Base-by-base conservation (phyloP, 2,888 invertebrate genomes). In the Auanema freiburgensis region DNA sequence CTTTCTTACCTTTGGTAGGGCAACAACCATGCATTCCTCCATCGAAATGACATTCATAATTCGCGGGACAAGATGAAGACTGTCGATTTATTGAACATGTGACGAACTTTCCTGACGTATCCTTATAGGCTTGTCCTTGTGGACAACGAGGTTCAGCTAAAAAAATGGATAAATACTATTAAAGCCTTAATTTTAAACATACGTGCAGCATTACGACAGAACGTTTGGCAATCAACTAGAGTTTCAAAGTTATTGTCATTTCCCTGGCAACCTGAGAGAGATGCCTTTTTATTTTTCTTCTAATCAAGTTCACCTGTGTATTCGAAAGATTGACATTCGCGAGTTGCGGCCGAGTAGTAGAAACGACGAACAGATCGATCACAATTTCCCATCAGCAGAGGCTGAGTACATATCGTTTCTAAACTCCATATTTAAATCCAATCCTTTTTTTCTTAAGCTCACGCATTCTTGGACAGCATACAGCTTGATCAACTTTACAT, bases 181-280 rank as follows among this genome's bases (percentile, higher is more conserved):
- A 5, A 8, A 33, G 8, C 33, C 4, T 3, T 33, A 33, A 8
- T 33, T 33, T n/a, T 11, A 40, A 44, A 66, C 75, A 56, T 33
- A 77, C 77, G 75, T 24, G 75, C 70, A 11, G 77, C 74, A 63
- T 76, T 78, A 16, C 76, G 58, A 56, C 79, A 79, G 65, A 72
- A 78, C 0, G 72, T 78, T 52, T 74, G 76, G 54, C 79, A 79
- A 46, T 74, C 76, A 23, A 78, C 67, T 1, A 72, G 71, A 1
- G 73, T 77, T 54, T 72, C 74, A 49, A 79, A 79, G 66, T 79
- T 79, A 63, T 79, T 79, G 62, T 76, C 76, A 56, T 79, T 79
- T 49, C 79, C 79, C 43, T 77, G 76, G 51, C 79, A 79, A n/a
- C 77, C 76, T 14, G 55, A 51, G 23, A 33, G 5, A 52, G 18